Conservation (phyloP, 1,140 invertebrate species). For the Drosophila lacertosa region DNA sequence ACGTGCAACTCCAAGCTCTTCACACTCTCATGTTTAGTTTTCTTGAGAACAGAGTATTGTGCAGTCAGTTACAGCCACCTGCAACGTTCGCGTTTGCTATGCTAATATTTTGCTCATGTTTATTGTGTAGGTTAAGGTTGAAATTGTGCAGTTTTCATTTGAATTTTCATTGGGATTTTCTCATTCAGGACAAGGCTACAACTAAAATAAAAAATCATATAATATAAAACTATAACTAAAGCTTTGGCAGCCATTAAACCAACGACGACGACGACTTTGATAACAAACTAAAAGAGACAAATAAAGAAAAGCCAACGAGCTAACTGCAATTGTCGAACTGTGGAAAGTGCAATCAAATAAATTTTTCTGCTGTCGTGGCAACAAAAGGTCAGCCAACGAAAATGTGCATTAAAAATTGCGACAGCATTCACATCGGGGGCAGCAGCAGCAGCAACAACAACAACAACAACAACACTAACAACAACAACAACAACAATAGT, state of each 20-base stretch:
- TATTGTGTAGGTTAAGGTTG: no score
- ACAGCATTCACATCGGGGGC: constrained; percentile 54
- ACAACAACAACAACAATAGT: constrained; percentile 19
- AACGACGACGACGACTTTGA: constrained; percentile 56
- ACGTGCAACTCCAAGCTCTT: no score
- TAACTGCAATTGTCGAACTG: constrained; percentile 49
- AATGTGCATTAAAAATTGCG: constrained; percentile 75
- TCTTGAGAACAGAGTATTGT: no score
- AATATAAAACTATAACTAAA: constrained; percentile 16
- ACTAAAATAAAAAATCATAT: constrained; percentile 11
- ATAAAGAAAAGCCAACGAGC: constrained; percentile 36
- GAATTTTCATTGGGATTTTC: constrained; percentile 36
- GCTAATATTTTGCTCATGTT: no score
- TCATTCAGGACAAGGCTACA: constrained; percentile 23
- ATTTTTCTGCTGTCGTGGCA: constrained; percentile 39
- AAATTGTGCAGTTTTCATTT: constrained; percentile 12
- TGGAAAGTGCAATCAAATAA: constrained; percentile 75
- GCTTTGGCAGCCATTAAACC: constrained; percentile 53
- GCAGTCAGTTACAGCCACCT: no score
- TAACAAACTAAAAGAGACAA: constrained; percentile 48
- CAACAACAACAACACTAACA: constrained; percentile 21
- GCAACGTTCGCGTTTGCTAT: no score
- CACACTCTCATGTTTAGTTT: no score
- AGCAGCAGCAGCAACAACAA: constrained; percentile 32
- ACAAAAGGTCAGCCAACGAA: constrained; percentile 57